phyloP scores from a whole-genome alignment of 2,888 invertebrate genomes.

The Clistopyga incitator region DNA sequence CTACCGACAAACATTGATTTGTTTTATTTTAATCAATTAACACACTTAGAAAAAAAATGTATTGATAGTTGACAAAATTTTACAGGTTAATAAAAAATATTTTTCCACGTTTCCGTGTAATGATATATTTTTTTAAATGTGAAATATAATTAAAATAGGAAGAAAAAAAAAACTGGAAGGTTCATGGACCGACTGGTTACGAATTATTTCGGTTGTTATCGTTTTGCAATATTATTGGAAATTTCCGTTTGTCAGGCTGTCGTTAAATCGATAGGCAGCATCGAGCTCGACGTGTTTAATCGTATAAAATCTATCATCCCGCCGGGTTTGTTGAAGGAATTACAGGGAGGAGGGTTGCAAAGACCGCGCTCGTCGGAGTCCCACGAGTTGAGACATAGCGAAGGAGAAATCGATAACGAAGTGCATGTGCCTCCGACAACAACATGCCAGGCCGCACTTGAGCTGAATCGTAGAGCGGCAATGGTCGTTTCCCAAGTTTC shows the following conservation, averaged over 20 bases:
- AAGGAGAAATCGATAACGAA: neutral
- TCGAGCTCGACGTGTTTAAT: neutral
- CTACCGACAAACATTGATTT: no score
- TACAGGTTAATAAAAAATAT: no score
- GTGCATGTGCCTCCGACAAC: neutral
- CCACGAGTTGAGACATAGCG: neutral
- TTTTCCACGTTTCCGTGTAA: no score
- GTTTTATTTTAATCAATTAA: no score
- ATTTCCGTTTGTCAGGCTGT: neutral
- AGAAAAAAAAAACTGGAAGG: neutral
- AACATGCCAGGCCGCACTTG: neutral
- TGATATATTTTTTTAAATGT: no score
- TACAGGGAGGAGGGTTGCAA: neutral
- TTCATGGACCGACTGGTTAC: neutral
- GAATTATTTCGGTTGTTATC: neutral
- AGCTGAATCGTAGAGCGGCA: neutral
- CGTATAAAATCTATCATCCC: neutral
- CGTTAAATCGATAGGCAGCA: neutral
- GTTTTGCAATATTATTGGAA: neutral
- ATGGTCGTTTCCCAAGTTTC: neutral
- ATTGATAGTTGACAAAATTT: no score
- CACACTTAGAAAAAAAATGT: no score
- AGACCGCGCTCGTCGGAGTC: neutral
- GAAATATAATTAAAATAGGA: no score
- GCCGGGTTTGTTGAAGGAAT: neutral